Base-by-base conservation (phyloP, 2,797 vertebrate genomes). In the Micropoecilia bifurca region DNA sequence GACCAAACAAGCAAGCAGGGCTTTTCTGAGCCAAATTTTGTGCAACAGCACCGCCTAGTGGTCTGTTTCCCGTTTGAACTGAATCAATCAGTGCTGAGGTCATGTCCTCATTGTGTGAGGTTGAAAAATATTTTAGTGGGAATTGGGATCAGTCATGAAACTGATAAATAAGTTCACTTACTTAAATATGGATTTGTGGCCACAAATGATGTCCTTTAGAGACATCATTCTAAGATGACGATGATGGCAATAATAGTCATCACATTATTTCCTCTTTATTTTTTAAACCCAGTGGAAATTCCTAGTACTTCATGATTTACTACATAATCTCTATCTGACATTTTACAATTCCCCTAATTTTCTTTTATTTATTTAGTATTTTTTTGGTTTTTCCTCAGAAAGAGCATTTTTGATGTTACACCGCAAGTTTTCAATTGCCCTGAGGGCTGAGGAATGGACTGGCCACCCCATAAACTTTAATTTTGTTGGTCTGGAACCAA, bases 1-100 rank as follows among this genome's bases (percentile, higher is more conserved):
- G 74, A 76, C 81, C 78, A 74, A 75, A 74, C 20, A 0, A 9
- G 39, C 80, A 9, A 25, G 74, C 80, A 79, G 83, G 74, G 77
- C 80, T 75, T 14, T 80, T 81, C 0, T 6, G 1, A 0, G 0
- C 3, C 3, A 79, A 85, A 90, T 73, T 20, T 0, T 82, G 85
- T 74, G 33, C 71, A 81, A 88, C 87, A 89, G 20, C 78, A 76
- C 84, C 92, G 25, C 83, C 84, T 22, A 53, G 86, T 74, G 95
- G 86, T 2, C 0, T 12, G 0, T 22, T 8, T 25, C 10, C 10
- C 22, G 10, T 25, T 69, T 13, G 5, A 39, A 39, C 36, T 39
- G 36, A 43, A n/a, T 22, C 20, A 16, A 9, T 63, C 43, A 10
- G 22, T 2, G 36, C 33, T 73, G 6, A 73, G 77, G 71, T 79